Evolutionary conservation across 2,113 vertebrate genomes (phyloP).

Genomic region (Lophius piscatorius): DNA sequence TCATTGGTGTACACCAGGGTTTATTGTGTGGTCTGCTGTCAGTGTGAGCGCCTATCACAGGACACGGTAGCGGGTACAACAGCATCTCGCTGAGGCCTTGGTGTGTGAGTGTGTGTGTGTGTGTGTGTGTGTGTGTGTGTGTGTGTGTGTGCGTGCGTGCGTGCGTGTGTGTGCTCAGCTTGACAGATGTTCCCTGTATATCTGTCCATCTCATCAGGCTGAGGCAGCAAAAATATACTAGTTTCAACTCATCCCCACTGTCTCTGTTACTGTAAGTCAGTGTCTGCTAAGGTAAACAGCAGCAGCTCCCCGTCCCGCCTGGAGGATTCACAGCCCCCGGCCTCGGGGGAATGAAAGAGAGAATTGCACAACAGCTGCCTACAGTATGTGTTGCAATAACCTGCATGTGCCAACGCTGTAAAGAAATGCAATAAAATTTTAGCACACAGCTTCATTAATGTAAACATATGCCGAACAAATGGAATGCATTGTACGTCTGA

Average conservation of each 20-base stretch:
- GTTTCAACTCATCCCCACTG: conserved; percentile 53
- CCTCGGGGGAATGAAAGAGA: conserved; percentile 15
- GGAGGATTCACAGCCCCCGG: conserved; percentile 57
- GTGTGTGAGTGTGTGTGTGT: conserved; percentile 9
- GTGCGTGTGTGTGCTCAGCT: conserved; percentile 2
- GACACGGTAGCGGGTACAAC: conserved; percentile 44
- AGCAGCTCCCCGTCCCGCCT: conserved; percentile 44
- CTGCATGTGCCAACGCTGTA: not conserved
- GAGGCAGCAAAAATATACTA: conserved; percentile 36
- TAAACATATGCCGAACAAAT: conserved; percentile 20
- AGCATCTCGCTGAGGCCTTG: conserved; percentile 27
- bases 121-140: conserved; percentile 4
- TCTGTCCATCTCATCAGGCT: conserved; percentile 58
- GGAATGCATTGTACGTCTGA: not conserved
- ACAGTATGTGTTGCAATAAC: conserved; percentile 37
- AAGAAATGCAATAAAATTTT: conserved; percentile 24
- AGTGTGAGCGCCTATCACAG: conserved; percentile 37
- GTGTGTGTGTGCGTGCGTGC: not conserved
- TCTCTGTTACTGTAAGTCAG: conserved; percentile 56
- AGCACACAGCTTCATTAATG: conserved; percentile 10
- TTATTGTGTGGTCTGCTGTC: conserved; percentile 48
- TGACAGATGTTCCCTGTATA: conserved; percentile 58
- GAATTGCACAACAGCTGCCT: conserved; percentile 27
- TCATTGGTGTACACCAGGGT: conserved; percentile 23
- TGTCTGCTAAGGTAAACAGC: conserved; percentile 67